phyloP scores from a whole-genome alignment of 2,797 vertebrate species.

The Coilia nasus region DNA sequence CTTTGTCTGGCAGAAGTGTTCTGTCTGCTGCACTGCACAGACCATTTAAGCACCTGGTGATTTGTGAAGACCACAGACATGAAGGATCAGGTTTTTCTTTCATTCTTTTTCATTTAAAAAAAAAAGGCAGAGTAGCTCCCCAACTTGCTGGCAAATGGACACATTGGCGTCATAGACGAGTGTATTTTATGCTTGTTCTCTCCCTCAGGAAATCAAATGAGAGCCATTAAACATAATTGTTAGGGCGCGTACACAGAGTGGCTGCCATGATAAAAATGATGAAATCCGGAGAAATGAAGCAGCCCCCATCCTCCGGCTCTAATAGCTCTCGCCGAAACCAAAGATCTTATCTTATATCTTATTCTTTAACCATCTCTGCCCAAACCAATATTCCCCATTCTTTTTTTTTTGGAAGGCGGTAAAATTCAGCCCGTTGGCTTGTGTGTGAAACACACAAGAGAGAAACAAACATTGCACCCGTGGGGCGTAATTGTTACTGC shows the following conservation, averaged over 20 bases:
- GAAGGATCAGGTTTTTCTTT: background rate
- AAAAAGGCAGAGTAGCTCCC: background rate
- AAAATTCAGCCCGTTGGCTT: too few relatives aligned
- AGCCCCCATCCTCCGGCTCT: background rate
- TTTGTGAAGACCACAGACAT: background rate
- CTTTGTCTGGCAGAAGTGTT: background rate
- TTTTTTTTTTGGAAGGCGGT: too few relatives aligned
- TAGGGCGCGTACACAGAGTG: background rate
- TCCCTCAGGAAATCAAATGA: background rate
- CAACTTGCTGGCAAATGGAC: background rate
- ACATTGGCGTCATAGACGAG: background rate
- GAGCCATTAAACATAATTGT: constrained; percentile 17
- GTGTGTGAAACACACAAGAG: too few relatives aligned
- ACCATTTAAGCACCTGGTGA: background rate
- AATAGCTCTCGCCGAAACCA: background rate
- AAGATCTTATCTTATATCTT: too few relatives aligned
- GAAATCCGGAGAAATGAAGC: constrained; percentile 5
- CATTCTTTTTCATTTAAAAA: too few relatives aligned
- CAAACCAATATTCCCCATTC: too few relatives aligned
- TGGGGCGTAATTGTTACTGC: too few relatives aligned
- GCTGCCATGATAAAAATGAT: constrained; percentile 6
- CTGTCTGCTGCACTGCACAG: background rate
- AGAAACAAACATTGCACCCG: too few relatives aligned
- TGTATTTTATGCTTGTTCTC: constrained; percentile 4
- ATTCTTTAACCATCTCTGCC: too few relatives aligned